Evolutionary conservation across 53 echinoderm and acorn worm genomes (phyloP).

Genomic region (Astropecten irregularis): DNA sequence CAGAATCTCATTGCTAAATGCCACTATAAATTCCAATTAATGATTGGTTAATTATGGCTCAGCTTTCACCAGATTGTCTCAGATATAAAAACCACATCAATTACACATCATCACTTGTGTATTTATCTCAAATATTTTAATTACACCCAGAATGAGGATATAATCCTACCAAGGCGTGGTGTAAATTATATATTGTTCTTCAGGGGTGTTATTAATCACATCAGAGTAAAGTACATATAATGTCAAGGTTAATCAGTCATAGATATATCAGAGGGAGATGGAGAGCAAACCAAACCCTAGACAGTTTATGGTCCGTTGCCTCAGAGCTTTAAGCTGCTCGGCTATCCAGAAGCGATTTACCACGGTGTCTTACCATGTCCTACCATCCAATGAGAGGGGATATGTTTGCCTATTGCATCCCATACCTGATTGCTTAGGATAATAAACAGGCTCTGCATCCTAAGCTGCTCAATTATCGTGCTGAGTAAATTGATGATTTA

Average conservation of each 20-base stretch:
- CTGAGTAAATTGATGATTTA: slow-evolving; percentile 34
- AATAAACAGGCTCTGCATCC: slow-evolving; percentile 22
- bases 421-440: slow-evolving; percentile 22
- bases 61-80: too few relatives aligned
- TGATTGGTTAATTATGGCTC: too few relatives aligned
- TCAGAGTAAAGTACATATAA: slow-evolving; percentile 30
- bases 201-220: too few relatives aligned
- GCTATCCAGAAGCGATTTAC: slow-evolving; percentile 15
- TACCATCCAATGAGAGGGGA: neutral
- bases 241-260: slow-evolving; percentile 13
- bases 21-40: too few relatives aligned
- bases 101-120: too few relatives aligned
- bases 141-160: too few relatives aligned
- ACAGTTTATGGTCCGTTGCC: slow-evolving; percentile 15
- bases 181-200: too few relatives aligned
- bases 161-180: too few relatives aligned
- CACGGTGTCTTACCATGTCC: neutral
- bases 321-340: neutral
- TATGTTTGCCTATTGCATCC: neutral
- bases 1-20: too few relatives aligned
- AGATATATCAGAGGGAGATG: neutral
- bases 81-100: too few relatives aligned
- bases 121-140: too few relatives aligned
- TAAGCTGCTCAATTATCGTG: slow-evolving; percentile 24
- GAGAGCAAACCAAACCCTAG: neutral